Percentiles rank a stretch among this genome's conserved stretches.
phyloP scores from a whole-genome alignment of 2,113 vertebrate genomes.

The Saccopteryx leptura region DNA sequence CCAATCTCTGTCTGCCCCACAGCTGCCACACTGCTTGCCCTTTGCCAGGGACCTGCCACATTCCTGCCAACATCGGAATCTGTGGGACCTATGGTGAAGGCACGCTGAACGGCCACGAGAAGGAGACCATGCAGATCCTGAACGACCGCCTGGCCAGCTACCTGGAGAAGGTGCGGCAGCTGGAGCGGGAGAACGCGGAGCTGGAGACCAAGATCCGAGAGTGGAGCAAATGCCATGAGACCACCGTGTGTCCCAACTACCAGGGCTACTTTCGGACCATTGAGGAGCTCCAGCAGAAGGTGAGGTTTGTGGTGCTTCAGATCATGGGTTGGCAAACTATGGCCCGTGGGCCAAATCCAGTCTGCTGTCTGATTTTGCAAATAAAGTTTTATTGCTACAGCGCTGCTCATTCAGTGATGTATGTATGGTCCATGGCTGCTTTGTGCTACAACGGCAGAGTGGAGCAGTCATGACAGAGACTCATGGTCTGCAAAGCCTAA shows the following conservation, averaged over 20 bases:
- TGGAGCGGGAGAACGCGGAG: constrained; percentile 88
- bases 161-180: constrained; percentile 93
- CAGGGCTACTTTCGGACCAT: background rate
- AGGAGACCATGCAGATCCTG: constrained; percentile 97
- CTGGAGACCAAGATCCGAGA: background rate
- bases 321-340: no score
- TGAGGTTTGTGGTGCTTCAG: background rate
- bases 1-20: no score
- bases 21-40: no score
- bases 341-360: background rate
- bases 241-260: background rate
- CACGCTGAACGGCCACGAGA: constrained; percentile 81
- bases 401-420: background rate
- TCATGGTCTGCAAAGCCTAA: background rate
- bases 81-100: constrained; percentile 27
- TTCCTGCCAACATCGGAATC: background rate
- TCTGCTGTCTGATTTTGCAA: background rate
- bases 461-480: background rate
- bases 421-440: background rate
- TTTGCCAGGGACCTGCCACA: no score
- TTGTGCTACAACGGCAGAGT: background rate
- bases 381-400: background rate
- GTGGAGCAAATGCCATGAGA: background rate
- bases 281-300: constrained; percentile 31
- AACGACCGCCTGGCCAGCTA: constrained; percentile 96